A percentile compares a stretch with the other conserved stretches of the same genome.
Conservation (phyloP, 2,888 invertebrate genomes). For the Auanema freiburgensis region DNA sequence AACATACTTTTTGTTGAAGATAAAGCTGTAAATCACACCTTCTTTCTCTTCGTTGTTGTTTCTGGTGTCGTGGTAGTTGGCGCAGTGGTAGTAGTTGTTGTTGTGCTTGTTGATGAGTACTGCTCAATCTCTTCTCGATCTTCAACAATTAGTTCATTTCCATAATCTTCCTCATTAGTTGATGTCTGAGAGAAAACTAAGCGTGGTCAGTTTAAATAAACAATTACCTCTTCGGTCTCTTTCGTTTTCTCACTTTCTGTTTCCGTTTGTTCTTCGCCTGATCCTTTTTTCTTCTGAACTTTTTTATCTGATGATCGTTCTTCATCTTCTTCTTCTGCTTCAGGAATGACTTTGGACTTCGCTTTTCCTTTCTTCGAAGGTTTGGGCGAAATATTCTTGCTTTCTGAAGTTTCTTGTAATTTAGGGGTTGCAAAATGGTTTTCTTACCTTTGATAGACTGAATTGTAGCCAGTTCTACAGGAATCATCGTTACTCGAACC, state of each 20-base stretch:
- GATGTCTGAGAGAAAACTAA: slow-evolving; percentile 13
- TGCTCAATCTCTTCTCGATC: slow-evolving; percentile 8
- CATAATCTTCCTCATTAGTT: slow-evolving; percentile 16
- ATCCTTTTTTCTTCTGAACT: slow-evolving; percentile 20
- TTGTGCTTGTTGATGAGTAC: not conserved
- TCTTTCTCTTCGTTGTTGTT: slow-evolving; percentile 12
- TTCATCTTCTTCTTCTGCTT: slow-evolving; percentile 16
- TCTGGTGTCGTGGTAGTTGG: slow-evolving; percentile 1
- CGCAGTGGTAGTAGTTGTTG: slow-evolving; percentile 7
- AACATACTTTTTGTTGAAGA: not conserved
- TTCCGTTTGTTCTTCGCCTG: slow-evolving; percentile 10
- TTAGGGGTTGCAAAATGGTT: not conserved
- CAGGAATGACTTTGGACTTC: slow-evolving; percentile 5
- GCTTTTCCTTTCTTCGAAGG: not conserved
- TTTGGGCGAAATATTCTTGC: not conserved
- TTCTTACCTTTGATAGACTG: not conserved
- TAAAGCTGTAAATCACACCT: not conserved
- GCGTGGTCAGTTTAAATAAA: not conserved
- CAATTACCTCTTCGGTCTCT: not conserved
- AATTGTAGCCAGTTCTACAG: not conserved
- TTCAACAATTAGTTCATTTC: slow-evolving; percentile 4
- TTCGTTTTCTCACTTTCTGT: not conserved
- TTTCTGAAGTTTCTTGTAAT: not conserved
- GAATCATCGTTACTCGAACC: slow-evolving; percentile 8
- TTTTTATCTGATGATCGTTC: not conserved